Evolutionary conservation across 2,888 invertebrate species (phyloP).

Genomic region (Slavum lentiscoides): DNA sequence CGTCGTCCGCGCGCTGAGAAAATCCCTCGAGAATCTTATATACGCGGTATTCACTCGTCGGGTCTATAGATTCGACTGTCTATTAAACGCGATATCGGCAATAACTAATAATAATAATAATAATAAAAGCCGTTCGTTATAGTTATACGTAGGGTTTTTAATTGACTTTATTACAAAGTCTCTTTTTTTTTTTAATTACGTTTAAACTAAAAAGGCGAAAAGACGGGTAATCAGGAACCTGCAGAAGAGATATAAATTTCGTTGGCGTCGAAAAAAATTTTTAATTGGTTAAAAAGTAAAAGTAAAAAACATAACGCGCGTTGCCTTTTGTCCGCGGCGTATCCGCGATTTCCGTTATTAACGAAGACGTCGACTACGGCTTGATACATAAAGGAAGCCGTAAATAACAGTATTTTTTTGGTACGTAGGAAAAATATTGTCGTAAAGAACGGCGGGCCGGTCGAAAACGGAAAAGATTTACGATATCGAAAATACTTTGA

Average conservation of each 20-base stretch:
- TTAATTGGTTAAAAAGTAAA: not conserved
- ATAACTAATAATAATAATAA: not conserved
- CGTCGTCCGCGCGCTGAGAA: not conserved
- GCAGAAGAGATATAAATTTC: not conserved
- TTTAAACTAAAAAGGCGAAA: not conserved
- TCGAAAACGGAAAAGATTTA: not conserved
- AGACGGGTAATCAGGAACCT: too few relatives aligned
- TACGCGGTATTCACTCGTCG: not conserved
- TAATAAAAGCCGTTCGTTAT: not conserved
- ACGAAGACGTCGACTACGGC: not conserved
- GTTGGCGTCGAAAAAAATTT: not conserved
- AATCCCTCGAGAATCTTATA: not conserved
- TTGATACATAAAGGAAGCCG: not conserved
- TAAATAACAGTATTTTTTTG: not conserved
- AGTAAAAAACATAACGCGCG: not conserved
- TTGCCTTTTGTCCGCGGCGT: not conserved
- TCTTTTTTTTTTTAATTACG: slow-evolving; percentile 19
- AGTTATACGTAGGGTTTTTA: slow-evolving; percentile 14
- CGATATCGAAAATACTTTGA: too few relatives aligned
- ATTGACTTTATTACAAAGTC: not conserved
- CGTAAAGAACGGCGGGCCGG: not conserved
- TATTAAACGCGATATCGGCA: not conserved
- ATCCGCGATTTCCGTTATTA: not conserved
- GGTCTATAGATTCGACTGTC: not conserved
- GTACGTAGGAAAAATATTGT: not conserved